phyloP scores from a whole-genome alignment of 53 echinoderm and acorn worm species.

The Apostichopus leukothele region DNA sequence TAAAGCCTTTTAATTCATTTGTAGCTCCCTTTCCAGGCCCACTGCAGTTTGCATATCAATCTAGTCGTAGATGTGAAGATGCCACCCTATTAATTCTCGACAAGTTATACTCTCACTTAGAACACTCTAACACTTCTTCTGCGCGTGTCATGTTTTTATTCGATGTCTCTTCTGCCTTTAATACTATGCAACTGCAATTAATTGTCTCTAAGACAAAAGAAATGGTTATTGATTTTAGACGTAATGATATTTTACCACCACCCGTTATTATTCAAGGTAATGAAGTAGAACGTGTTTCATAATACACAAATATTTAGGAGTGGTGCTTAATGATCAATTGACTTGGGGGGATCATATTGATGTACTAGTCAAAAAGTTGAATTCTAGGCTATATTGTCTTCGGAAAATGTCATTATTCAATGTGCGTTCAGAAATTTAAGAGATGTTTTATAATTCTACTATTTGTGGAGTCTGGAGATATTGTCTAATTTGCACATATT shows the following conservation, averaged over 20 bases:
- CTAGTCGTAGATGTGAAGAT: slow-evolving; percentile 4
- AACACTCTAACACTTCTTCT: not conserved
- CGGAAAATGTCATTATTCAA: not conserved
- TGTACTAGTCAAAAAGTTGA: slow-evolving; percentile 14
- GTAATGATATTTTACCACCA: not conserved
- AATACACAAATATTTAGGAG: slow-evolving; percentile 13
- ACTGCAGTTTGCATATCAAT: slow-evolving; percentile 25
- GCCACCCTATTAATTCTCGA: slow-evolving; percentile 6
- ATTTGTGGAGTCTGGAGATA: not conserved
- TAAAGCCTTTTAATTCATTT: not conserved
- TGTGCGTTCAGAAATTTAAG: not conserved
- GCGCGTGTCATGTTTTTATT: slow-evolving; percentile 10
- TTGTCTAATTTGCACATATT: not conserved
- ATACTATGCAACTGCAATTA: slow-evolving; percentile 26
- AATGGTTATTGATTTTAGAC: not conserved
- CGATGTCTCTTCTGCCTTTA: slow-evolving; percentile 25
- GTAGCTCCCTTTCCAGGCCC: not conserved
- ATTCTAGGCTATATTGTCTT: not conserved
- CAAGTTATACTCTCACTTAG: slow-evolving; percentile 20
- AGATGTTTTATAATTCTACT: not conserved
- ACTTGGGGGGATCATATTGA: slow-evolving; percentile 9
- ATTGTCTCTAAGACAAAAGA: slow-evolving; percentile 4
- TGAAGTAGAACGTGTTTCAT: not conserved
- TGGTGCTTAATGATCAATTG: not conserved
- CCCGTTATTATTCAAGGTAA: slow-evolving; percentile 3